Evolutionary conservation across 2,797 vertebrate species (phyloP), one percentile per base, ranked within the genome.

Genomic region (Pterois miles): DNA sequence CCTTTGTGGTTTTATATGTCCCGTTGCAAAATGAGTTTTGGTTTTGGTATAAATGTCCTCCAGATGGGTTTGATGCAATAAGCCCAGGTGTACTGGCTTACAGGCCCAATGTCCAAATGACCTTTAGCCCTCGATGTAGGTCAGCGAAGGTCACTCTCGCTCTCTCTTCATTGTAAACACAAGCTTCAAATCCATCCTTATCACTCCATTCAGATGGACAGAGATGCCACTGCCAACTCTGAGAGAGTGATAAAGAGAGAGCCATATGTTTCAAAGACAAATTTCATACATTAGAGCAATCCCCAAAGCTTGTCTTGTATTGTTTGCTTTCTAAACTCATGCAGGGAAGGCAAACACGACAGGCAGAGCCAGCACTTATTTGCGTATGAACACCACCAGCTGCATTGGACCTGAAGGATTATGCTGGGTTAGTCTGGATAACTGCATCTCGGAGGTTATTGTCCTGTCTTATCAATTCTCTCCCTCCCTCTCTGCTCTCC

Each of bases 331-430:
- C 74, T 84, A 89, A 92, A 92, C 83, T 86, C 88, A 71, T 77
- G 81, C 84, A 84, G 81, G 75, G 84, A 92, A 90, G 68, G 90
- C 86, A 93, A 93, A 93, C 89, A 92, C 82, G 90, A 91, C 84
- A 83, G 78, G 78, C 88, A 80, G 71, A 87, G 87, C 91, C 85
- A 70, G 80, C 82, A 80, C 87, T 92, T 93, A 93, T 93, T 93
- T 92, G 88, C 90, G 84, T 92, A 93, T 91, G 90, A 93, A 92
- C 85, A 87, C 78, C 88, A 90, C 84, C 92, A 92, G 91, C 93
- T 93, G 92, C 89, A 94, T 84, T 83, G 85, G 90, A 94, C 91
- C 88, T 87, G 74, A 84, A 92, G 93, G 91, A 93, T 94, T 91
- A 93, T 84, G 79, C 73, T 57, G 76, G 89, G 88, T 78, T 88